Conservation (phyloP, 2,888 invertebrate species). For the Pachydiplax longipennis region DNA sequence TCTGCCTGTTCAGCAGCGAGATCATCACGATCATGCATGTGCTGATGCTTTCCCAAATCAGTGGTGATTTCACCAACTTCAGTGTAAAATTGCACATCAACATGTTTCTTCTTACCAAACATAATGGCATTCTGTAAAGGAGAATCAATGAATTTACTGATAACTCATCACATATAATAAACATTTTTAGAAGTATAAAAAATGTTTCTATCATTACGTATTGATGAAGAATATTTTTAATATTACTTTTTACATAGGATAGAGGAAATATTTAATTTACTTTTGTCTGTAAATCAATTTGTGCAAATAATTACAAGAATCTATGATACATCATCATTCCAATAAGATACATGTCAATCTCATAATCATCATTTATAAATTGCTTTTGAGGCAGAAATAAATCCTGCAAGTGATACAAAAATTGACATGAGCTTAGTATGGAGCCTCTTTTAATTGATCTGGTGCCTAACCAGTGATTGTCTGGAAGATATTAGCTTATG, state of each 20-base stretch:
- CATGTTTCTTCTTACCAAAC: conserved; percentile 99
- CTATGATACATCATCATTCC: too few relatives aligned
- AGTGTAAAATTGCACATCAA: conserved; percentile 99
- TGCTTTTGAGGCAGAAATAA: too few relatives aligned
- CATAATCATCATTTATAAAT: too few relatives aligned
- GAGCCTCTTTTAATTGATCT: too few relatives aligned
- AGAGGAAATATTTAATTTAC: background rate
- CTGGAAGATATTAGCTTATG: too few relatives aligned
- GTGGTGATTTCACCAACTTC: conserved; percentile 99
- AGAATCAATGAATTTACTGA: background rate
- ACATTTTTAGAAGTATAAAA: background rate
- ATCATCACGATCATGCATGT: conserved; percentile 99
- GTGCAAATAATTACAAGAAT: too few relatives aligned
- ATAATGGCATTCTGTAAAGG: conserved; percentile 87
- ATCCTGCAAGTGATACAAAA: too few relatives aligned
- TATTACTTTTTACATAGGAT: background rate
- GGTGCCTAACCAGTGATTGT: too few relatives aligned
- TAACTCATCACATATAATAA: background rate
- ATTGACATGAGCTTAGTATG: too few relatives aligned
- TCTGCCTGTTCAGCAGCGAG: conserved; percentile 98
- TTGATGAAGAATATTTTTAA: background rate
- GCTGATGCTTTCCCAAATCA: conserved; percentile 98
- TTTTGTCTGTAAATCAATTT: too few relatives aligned
- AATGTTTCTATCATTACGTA: background rate
- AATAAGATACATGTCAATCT: too few relatives aligned